These are phyloP conservation scores for Oncorhynchus masou DNA, from an alignment of 2,113 vertebrate genomes.

Conservation along the genomic window DNA sequence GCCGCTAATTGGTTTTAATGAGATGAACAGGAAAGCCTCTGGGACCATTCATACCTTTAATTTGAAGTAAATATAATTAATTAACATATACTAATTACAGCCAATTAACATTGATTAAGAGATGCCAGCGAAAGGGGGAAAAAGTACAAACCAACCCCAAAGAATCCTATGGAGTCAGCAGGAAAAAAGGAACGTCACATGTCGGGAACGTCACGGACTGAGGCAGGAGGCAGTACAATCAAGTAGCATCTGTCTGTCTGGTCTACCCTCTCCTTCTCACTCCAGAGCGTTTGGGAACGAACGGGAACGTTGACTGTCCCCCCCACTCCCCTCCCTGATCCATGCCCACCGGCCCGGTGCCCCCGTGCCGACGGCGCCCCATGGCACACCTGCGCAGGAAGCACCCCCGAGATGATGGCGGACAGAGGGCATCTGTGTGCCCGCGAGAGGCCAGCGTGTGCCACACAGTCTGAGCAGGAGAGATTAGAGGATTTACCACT, in stretches of 20 bases:
- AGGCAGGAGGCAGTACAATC: constrained; percentile 11
- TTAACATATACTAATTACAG: constrained; percentile 99
- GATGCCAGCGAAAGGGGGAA: constrained; percentile 89
- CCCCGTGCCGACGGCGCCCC: constrained; percentile 46
- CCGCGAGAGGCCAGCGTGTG: constrained; percentile 52
- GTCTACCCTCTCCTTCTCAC: background rate
- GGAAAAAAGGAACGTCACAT: constrained; percentile 34
- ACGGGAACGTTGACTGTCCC: background rate
- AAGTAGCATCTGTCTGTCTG: constrained; percentile 43
- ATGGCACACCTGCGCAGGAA: constrained; percentile 77
- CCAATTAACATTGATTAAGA: constrained; percentile 99
- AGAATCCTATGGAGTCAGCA: constrained; percentile 82
- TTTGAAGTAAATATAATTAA: constrained; percentile 99
- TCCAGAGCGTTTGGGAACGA: background rate
- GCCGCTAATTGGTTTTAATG: constrained; percentile 99
- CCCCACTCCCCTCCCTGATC: constrained; percentile 2
- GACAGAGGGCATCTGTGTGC: constrained; percentile 77
- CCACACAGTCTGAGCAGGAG: constrained; percentile 65
- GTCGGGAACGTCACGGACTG: constrained; percentile 15
- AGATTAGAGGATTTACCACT: constrained; percentile 76
- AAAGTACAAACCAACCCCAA: constrained; percentile 85
- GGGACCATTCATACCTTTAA: constrained; percentile 99
- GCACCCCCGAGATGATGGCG: constrained; percentile 62
- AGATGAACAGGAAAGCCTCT: constrained; percentile 99
- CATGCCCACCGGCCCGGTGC: constrained; percentile 43